These are phyloP conservation scores for Noctua fimbriata DNA, from an alignment of 2,888 invertebrate genomes.

Conservation along the genomic window DNA sequence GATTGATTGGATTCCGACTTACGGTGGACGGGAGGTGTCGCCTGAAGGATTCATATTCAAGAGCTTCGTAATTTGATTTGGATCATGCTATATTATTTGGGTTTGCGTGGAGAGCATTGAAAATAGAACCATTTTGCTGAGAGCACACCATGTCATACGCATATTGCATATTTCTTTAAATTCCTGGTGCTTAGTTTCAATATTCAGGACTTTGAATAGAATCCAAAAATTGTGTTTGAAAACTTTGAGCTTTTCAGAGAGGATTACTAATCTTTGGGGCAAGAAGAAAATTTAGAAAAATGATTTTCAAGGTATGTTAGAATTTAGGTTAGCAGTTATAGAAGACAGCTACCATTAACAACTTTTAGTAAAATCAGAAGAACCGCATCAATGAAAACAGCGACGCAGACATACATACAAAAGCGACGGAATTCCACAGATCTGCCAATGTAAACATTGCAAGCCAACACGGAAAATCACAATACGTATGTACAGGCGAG, in stretches of 20 bases:
- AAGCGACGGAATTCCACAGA: constrained; percentile 69
- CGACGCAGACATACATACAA: constrained; percentile 65
- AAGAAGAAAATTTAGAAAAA: background rate
- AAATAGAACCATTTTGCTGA: background rate
- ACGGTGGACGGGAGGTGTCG: constrained; percentile 39
- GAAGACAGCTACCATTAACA: constrained; percentile 4
- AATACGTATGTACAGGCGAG: constrained; percentile 48
- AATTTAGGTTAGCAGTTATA: constrained; percentile 11
- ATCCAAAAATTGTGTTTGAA: background rate
- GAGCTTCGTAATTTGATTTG: constrained; percentile 32
- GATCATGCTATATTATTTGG: background rate
- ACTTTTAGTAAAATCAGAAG: constrained; percentile 20
- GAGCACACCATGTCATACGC: background rate
- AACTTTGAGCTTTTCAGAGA: background rate
- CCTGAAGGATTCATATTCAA: constrained; percentile 41
- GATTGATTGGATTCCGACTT: constrained; percentile 47
- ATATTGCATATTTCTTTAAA: background rate
- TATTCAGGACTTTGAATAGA: background rate
- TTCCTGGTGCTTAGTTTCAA: background rate
- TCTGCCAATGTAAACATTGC: constrained; percentile 68
- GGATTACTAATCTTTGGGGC: background rate
- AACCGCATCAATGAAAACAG: constrained; percentile 36
- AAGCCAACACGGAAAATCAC: constrained; percentile 58
- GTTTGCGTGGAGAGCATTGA: background rate
- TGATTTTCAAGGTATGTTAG: constrained; percentile 4